Percentiles rank a stretch among this genome's conserved stretches.
These are phyloP conservation scores for Nineta flava DNA, from an alignment of 2,888 invertebrate genomes.

Conservation along the genomic window DNA sequence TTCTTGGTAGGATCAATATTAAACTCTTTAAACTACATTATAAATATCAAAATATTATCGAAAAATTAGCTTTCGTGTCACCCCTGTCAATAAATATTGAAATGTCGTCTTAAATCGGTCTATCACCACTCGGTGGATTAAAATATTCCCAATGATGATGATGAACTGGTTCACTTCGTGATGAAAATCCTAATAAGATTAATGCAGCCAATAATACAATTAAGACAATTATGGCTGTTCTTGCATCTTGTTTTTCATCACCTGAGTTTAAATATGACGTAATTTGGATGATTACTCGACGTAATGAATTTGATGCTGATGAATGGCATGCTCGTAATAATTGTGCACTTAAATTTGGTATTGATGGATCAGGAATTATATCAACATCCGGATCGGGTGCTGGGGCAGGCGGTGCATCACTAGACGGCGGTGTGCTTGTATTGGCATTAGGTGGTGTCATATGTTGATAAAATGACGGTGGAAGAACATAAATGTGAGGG, in stretches of 20 bases:
- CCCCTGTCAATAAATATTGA: no score
- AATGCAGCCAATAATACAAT: constrained; percentile 63
- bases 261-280: constrained; percentile 41
- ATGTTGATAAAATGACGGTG: constrained; percentile 2
- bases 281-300: constrained; percentile 49
- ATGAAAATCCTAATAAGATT: constrained; percentile 56
- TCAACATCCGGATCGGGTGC: neutral
- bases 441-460: neutral
- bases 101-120: neutral
- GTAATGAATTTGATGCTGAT: constrained; percentile 44
- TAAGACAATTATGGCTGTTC: constrained; percentile 62
- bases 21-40: no score
- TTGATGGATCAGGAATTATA: constrained; percentile 39
- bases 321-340: constrained; percentile 51
- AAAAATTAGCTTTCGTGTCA: no score
- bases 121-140: constrained; percentile 51
- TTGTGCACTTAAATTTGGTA: constrained; percentile 53
- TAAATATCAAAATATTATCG: no score
- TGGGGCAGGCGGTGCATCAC: neutral
- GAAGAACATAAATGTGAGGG: constrained; percentile 4
- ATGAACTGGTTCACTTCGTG: constrained; percentile 49
- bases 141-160: constrained; percentile 81
- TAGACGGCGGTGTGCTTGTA: neutral
- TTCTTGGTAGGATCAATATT: no score
- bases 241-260: constrained; percentile 54